Evolutionary conservation across 2,797 vertebrate genomes (phyloP).

Genomic region (Anas capensis): DNA sequence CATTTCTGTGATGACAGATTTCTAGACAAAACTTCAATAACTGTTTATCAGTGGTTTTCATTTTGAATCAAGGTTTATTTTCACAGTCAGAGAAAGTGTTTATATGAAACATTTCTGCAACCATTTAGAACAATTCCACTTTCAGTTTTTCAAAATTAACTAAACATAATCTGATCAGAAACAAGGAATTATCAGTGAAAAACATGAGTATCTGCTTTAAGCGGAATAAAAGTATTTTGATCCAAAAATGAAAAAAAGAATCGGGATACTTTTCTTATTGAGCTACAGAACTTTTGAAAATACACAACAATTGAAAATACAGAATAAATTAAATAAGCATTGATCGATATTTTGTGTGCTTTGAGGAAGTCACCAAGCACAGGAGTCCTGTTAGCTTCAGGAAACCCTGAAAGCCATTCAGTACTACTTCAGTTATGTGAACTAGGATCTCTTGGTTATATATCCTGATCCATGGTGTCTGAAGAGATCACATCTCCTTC

Average conservation of each 20-base stretch:
- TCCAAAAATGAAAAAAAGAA: background rate
- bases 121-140: background rate
- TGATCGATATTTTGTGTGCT: background rate
- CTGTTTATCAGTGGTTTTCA: background rate
- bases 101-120: background rate
- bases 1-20: background rate
- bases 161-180: background rate
- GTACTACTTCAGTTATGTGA: background rate
- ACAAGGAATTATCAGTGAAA: background rate
- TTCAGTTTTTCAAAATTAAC: background rate
- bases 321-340: background rate
- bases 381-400: background rate
- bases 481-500: background rate
- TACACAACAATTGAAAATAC: background rate
- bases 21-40: background rate
- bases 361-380: background rate
- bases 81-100: background rate
- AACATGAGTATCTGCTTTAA: background rate
- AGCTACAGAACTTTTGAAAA: background rate
- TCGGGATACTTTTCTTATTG: background rate
- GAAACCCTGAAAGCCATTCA: background rate
- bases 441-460: background rate
- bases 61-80: background rate
- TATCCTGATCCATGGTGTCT: rapidly evolving
- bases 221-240: background rate